phyloP scores from a whole-genome alignment of 2,113 vertebrate species.

The Xerus inauris region DNA sequence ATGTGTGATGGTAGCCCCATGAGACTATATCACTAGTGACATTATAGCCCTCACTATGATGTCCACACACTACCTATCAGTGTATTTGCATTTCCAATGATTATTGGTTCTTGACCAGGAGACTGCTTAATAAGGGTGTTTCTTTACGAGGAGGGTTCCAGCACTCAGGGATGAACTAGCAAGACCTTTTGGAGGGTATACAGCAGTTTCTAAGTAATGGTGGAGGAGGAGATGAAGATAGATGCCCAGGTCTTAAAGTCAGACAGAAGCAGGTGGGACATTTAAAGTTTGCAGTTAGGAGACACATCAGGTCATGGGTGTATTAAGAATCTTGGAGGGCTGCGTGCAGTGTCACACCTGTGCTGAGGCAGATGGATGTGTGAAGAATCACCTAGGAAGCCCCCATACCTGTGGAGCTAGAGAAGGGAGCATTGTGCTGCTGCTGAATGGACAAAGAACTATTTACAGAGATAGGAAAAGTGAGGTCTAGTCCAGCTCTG shows the following conservation, averaged over 20 bases:
- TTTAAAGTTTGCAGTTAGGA: neutral
- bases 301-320: neutral
- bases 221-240: neutral
- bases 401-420: neutral
- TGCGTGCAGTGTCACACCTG: neutral
- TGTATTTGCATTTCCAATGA: neutral
- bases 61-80: neutral
- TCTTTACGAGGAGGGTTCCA: neutral
- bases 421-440: neutral
- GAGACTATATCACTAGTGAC: neutral
- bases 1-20: neutral
- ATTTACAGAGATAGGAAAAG: neutral
- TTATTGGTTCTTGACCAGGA: neutral
- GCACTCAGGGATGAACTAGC: neutral
- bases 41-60: neutral
- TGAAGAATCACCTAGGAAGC: neutral
- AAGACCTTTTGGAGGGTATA: neutral
- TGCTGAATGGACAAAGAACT: neutral
- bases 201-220: neutral
- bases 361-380: neutral
- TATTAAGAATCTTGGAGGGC: neutral
- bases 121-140: neutral
- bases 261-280: neutral
- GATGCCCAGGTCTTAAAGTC: neutral
- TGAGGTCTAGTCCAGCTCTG: neutral